phyloP scores from a whole-genome alignment of 2,888 invertebrate genomes.

The Hirtodrosophila histrioides region DNA sequence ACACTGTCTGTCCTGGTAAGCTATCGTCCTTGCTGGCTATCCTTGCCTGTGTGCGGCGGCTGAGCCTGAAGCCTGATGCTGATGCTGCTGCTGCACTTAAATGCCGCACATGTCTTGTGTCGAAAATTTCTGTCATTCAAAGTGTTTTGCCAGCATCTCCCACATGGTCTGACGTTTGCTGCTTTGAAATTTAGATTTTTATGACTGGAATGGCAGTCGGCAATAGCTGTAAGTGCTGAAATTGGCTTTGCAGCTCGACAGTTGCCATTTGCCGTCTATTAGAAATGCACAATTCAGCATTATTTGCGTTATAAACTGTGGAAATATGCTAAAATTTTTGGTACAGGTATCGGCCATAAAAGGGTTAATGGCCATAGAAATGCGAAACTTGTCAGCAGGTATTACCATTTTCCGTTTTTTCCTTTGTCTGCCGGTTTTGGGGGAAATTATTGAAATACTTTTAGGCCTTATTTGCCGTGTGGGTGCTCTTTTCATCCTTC shows the following conservation, averaged over 20 bases:
- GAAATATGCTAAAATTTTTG: conserved; percentile 69
- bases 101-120: conserved; percentile 72
- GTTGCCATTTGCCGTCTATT: conserved; percentile 64
- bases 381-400: conserved; percentile 75
- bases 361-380: conserved; percentile 77
- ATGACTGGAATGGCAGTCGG: conserved; percentile 52
- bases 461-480: conserved; percentile 52
- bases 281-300: conserved; percentile 77
- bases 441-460: conserved; percentile 74
- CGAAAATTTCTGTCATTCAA: conserved; percentile 77
- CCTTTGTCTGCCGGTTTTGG: not conserved
- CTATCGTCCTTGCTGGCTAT: conserved; percentile 31
- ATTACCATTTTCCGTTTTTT: conserved; percentile 42
- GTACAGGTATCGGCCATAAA: conserved; percentile 62
- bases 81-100: conserved; percentile 54
- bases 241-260: conserved; percentile 57
- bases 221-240: conserved; percentile 57
- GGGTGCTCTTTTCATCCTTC: not conserved
- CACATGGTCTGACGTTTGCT: conserved; percentile 44
- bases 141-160: conserved; percentile 55
- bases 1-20: conserved; percentile 31
- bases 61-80: conserved; percentile 1
- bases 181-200: conserved; percentile 79
- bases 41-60: conserved; percentile 23
- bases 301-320: conserved; percentile 75